Base-by-base conservation (phyloP, 1,140 invertebrate species). In the Procambarus clarkii region DNA sequence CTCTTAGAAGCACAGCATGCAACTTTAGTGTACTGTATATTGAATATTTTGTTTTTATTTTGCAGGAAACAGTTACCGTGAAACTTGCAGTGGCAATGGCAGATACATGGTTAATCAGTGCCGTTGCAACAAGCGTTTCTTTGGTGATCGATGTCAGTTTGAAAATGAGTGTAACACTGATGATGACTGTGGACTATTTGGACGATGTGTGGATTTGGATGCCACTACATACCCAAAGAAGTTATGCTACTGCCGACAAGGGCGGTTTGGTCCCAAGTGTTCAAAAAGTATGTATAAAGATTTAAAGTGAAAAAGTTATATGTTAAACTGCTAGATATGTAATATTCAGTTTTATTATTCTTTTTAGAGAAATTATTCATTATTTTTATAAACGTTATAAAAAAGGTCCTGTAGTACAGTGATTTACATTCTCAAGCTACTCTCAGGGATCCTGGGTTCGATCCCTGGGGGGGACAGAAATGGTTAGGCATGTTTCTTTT, bases 211-310 rank as follows among this genome's bases (percentile, higher is more conserved):
- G 18, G 96, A 98, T 94, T 95, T 97, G 18, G 95, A 96, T 60
- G 96, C 97, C 0, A 98, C 97, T 0, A 97, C 97, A 11, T 95
- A 97, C 45, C 98, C 98, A 0, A 96, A 96, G 48, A 96, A 96
- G 92, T 97, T 97, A 93, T 99, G 98, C 94, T 99, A 97, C 94
- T 99, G 98, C 94, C 96, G 97, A 91, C 95, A 96, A 44, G 98
- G 98, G 21, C 98, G 97, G 96, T 98, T 97, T 94, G 95, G 95
- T 13, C 90, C 92, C 48, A 92, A 93, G 13, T 96, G 95, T 93
- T 89, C 94, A 81, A 24, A 88, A 44, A 74, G 92, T 92, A 60
- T 74, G 92, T 91, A 21, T n/a, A 3, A 54, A 64, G 60, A 64
- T 18, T 21, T 64, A 64, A 18, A 64, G 34, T 34, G 34, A 1